These are phyloP conservation scores for Pterostichus madidus DNA, from an alignment of 2,888 invertebrate genomes.

Conservation along the genomic window DNA sequence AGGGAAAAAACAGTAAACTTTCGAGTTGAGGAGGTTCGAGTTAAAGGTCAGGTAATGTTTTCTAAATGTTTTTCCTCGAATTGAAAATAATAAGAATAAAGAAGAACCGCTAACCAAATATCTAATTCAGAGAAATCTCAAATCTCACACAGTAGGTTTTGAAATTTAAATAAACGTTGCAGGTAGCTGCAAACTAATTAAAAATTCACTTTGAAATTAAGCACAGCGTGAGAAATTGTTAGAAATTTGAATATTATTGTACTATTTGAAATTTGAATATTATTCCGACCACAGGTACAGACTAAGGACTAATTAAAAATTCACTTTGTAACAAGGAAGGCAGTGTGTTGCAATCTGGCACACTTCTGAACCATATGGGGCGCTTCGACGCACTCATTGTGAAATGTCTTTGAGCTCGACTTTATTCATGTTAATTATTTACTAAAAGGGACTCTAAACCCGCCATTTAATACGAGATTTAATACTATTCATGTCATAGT, in stretches of 20 bases:
- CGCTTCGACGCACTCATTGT: not conserved
- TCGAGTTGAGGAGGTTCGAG: too few relatives aligned
- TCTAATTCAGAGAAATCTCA: too few relatives aligned
- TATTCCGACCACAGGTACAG: conserved; percentile 30
- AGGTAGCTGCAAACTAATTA: conserved; percentile 21
- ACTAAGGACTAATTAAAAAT: conserved; percentile 34
- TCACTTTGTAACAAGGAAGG: conserved; percentile 23
- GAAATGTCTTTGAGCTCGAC: conserved; percentile 11
- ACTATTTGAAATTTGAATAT: conserved; percentile 44
- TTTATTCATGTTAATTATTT: conserved; percentile 13
- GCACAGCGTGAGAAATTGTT: conserved; percentile 48
- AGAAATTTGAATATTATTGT: conserved; percentile 51
- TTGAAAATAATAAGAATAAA: too few relatives aligned
- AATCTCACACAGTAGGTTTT: too few relatives aligned
- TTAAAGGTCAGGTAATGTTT: too few relatives aligned
- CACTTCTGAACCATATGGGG: conserved; percentile 9
- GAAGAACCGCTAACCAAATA: too few relatives aligned
- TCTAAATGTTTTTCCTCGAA: too few relatives aligned
- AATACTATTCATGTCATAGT: too few relatives aligned
- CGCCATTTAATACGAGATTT: too few relatives aligned
- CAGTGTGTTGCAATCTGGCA: conserved; percentile 24
- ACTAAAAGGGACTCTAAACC: too few relatives aligned
- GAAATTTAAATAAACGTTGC: conserved; percentile 36
- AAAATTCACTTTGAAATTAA: conserved; percentile 47
- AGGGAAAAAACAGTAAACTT: too few relatives aligned